Conservation (phyloP, 1,140 invertebrate genomes). For the Diorhabda elongata region DNA sequence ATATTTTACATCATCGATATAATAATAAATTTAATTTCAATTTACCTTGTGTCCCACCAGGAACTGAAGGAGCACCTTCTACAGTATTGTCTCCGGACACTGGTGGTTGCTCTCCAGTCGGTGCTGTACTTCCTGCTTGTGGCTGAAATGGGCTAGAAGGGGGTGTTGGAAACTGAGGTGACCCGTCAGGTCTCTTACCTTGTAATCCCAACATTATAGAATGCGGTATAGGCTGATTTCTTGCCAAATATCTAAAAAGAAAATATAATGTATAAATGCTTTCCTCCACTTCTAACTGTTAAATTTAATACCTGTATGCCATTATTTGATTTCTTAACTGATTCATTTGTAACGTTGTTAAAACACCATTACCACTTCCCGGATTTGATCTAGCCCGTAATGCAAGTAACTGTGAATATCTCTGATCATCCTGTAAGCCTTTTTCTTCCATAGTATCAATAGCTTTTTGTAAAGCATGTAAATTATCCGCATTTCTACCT, state of each 20-base stretch:
- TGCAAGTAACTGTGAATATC: conserved; percentile 81
- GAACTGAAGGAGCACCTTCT: neutral
- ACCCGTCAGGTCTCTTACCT: conserved; percentile 46
- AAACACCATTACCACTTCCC: conserved; percentile 23
- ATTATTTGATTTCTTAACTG: conserved; percentile 82
- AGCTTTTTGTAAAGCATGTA: conserved; percentile 78
- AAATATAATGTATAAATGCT: neutral
- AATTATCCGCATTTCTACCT: conserved; percentile 54
- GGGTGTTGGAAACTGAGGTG: conserved; percentile 44
- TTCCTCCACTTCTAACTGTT: neutral
- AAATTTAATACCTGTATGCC: conserved; percentile 61
- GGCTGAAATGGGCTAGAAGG: conserved; percentile 1
- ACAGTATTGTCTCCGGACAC: neutral
- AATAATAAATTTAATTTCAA: conserved; percentile 7
- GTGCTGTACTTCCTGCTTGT: neutral
- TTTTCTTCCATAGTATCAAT: conserved; percentile 94
- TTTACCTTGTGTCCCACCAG: conserved; percentile 10
- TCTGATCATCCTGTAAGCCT: conserved; percentile 85
- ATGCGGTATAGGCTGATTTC: conserved; percentile 88
- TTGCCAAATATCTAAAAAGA: conserved; percentile 62
- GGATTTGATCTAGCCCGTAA: conserved; percentile 69
- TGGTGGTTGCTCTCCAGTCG: neutral
- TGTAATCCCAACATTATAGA: conserved; percentile 69
- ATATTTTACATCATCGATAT: neutral
- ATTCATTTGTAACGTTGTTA: conserved; percentile 59